phyloP scores from a whole-genome alignment of 2,113 vertebrate species.

The Peromyscus leucopus region DNA sequence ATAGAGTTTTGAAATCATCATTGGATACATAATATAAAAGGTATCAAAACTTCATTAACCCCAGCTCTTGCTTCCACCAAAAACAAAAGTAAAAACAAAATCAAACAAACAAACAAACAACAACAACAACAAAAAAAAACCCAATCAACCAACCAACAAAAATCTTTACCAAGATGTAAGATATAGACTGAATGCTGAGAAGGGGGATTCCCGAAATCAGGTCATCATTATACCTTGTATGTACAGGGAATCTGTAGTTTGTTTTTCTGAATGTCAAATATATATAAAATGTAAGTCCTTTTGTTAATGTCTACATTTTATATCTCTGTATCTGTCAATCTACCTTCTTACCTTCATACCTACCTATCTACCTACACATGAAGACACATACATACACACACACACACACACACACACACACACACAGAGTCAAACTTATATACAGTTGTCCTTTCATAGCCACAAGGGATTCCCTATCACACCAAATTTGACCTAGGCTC shows the following conservation, averaged over 20 bases:
- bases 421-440: neutral
- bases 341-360: neutral
- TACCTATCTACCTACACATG: too few species aligned
- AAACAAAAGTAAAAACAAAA: neutral
- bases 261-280: conserved; percentile 44
- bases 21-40: conserved; percentile 47
- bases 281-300: neutral
- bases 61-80: conserved; percentile 60
- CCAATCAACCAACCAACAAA: too few species aligned
- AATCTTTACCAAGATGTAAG: conserved; percentile 48
- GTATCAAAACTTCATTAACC: conserved; percentile 72
- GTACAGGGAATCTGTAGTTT: neutral
- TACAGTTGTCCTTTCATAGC: neutral
- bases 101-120: conserved; percentile 61
- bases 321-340: neutral
- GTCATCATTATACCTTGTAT: neutral
- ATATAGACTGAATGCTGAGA: conserved; percentile 46
- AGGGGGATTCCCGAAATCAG: neutral
- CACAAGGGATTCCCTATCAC: neutral
- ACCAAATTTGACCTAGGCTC: neutral
- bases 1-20: conserved; percentile 68
- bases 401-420: neutral
- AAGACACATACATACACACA: neutral
- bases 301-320: neutral
- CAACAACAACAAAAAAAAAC: neutral